Percentiles rank a stretch among this genome's conserved stretches.
Conservation (phyloP, 2,888 invertebrate species). For the Ceriagrion tenellum region DNA sequence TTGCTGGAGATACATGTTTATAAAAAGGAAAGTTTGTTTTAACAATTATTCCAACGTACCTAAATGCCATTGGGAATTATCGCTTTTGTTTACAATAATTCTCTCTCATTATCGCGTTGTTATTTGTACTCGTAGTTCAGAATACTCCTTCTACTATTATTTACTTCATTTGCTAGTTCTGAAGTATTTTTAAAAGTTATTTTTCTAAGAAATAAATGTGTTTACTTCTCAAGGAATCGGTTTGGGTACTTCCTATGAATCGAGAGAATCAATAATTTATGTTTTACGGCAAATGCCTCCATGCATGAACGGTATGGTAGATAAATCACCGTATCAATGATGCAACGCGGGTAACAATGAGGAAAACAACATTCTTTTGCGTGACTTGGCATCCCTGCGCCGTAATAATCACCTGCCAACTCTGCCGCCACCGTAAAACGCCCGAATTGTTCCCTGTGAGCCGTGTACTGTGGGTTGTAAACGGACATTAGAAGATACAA, state of each 20-base stretch:
- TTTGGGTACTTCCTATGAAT: neutral
- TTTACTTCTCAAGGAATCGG: neutral
- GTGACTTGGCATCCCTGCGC: slow-evolving; percentile 5
- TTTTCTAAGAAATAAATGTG: neutral
- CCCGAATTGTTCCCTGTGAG: neutral
- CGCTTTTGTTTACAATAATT: no score
- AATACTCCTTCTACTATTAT: no score
- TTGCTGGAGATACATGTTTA: no score
- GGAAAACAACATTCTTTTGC: neutral
- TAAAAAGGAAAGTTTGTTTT: no score
- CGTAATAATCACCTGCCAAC: slow-evolving; percentile 22
- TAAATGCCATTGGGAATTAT: no score
- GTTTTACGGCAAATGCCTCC: neutral
- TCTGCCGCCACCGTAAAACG: neutral
- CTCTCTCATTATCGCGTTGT: no score
- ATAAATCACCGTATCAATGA: neutral
- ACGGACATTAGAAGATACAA: neutral
- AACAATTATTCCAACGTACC: no score
- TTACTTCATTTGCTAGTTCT: neutral
- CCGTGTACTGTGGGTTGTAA: neutral
- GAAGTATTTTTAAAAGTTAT: neutral
- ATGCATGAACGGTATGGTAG: neutral
- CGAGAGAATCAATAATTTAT: neutral
- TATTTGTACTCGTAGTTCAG: no score
- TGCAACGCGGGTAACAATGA: neutral